A percentile compares a stretch with the other conserved stretches of the same genome.
Evolutionary conservation across 2,797 vertebrate species (phyloP).

Genomic region (Chelidonichthys spinosus): DNA sequence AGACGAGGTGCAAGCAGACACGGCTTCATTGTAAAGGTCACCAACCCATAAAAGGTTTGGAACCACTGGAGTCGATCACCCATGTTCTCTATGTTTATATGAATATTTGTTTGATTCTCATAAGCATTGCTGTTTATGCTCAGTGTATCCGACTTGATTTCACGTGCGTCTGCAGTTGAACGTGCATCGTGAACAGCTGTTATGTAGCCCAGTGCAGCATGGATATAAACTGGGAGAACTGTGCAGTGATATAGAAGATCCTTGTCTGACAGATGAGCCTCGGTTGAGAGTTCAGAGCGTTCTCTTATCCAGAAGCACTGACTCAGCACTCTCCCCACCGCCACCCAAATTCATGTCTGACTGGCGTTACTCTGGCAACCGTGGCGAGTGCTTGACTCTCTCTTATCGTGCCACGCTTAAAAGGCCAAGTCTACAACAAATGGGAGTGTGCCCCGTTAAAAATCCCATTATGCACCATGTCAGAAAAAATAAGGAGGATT

Average conservation of each 20-base stretch:
- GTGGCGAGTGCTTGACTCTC: conserved; percentile 41
- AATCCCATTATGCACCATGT: conserved; percentile 41
- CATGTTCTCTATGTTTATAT: not conserved
- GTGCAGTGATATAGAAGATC: conserved; percentile 32
- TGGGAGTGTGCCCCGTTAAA: conserved; percentile 45
- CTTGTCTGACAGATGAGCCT: conserved; percentile 50
- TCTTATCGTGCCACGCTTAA: conserved; percentile 63
- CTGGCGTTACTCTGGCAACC: conserved; percentile 74
- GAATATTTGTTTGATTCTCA: conserved; percentile 16
- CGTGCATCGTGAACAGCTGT: conserved; percentile 52
- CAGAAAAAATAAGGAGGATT: conserved; percentile 27
- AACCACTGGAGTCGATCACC: not conserved
- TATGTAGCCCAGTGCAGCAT: conserved; percentile 53
- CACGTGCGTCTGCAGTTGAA: conserved; percentile 19
- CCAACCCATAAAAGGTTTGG: not conserved
- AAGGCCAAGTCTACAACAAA: conserved; percentile 67
- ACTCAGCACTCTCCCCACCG: conserved; percentile 66
- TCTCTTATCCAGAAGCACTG: conserved; percentile 63
- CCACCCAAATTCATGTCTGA: conserved; percentile 66
- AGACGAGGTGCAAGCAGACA: not conserved
- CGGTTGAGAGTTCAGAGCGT: conserved; percentile 28
- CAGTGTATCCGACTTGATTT: conserved; percentile 38
- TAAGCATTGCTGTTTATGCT: conserved; percentile 29
- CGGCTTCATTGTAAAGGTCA: not conserved
- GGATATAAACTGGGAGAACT: conserved; percentile 49